Conservation (phyloP, 2,888 invertebrate species). For the Amiota mariae region DNA sequence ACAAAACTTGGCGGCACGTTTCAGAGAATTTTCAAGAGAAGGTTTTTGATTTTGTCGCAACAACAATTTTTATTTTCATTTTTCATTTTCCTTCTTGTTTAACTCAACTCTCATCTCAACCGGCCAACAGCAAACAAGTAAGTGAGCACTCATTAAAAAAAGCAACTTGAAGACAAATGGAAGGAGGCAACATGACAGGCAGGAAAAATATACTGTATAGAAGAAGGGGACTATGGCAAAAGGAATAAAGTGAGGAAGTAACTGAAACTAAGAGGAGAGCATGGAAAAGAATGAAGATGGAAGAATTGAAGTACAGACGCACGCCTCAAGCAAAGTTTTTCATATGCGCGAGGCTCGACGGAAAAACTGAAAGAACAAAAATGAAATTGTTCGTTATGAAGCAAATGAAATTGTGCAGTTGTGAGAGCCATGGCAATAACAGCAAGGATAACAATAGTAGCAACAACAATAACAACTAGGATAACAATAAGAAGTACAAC, state of each 20-base stretch:
- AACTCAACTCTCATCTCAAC: not conserved
- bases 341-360: not conserved
- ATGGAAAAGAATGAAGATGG: not conserved
- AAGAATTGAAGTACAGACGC: not conserved
- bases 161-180: conserved; percentile 9
- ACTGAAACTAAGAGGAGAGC: not conserved
- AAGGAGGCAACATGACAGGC: not conserved
- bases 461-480: conserved; percentile 22
- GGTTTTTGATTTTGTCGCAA: conserved; percentile 16
- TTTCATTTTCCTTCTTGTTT: not conserved
- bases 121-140: conserved; percentile 1
- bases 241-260: no score
- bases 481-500: conserved; percentile 25
- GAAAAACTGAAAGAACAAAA: conserved; percentile 13
- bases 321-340: conserved; percentile 25
- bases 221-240: no score
- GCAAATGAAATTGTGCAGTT: not conserved
- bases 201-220: not conserved
- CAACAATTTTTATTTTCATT: not conserved
- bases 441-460: conserved; percentile 18
- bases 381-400: conserved; percentile 11
- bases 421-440: conserved; percentile 20
- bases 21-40: not conserved
- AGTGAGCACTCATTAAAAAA: conserved; percentile 4
- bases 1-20: conserved; percentile 17